These are phyloP conservation scores for Ochotona curzoniae DNA, from an alignment of 2,113 vertebrate genomes.

Conservation along the genomic window DNA sequence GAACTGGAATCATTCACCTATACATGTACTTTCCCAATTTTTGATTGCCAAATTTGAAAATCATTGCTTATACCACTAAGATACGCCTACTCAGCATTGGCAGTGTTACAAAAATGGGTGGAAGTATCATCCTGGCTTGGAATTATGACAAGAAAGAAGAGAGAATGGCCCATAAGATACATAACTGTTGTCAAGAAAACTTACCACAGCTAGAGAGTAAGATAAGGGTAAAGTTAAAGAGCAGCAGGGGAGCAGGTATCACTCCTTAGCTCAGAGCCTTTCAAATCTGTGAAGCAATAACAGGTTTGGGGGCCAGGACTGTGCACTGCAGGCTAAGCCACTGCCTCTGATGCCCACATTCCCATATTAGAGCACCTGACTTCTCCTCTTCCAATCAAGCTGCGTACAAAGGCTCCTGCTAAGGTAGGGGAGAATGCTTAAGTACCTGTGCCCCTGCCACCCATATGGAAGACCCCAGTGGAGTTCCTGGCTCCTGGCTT, in stretches of 20 bases:
- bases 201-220: conserved; percentile 15
- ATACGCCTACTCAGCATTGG: not conserved
- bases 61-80: conserved; percentile 11
- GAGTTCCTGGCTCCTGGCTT: too few relatives aligned
- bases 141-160: conserved; percentile 5
- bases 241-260: not conserved
- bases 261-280: not conserved
- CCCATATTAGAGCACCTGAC: too few relatives aligned
- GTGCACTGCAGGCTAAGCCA: too few relatives aligned
- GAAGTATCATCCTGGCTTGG: not conserved
- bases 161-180: not conserved
- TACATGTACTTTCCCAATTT: not conserved
- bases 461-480: too few relatives aligned
- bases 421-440: too few relatives aligned
- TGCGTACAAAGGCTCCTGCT: too few relatives aligned
- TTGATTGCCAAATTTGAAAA: conserved; percentile 50
- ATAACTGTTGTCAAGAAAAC: conserved; percentile 2
- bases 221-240: not conserved
- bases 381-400: too few relatives aligned
- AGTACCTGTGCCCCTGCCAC: too few relatives aligned
- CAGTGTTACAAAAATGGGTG: not conserved
- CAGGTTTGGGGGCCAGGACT: too few relatives aligned
- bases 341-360: too few relatives aligned
- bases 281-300: not conserved
- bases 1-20: not conserved